phyloP scores from a whole-genome alignment of 2,888 invertebrate genomes.

The Epistrophe eligans region DNA sequence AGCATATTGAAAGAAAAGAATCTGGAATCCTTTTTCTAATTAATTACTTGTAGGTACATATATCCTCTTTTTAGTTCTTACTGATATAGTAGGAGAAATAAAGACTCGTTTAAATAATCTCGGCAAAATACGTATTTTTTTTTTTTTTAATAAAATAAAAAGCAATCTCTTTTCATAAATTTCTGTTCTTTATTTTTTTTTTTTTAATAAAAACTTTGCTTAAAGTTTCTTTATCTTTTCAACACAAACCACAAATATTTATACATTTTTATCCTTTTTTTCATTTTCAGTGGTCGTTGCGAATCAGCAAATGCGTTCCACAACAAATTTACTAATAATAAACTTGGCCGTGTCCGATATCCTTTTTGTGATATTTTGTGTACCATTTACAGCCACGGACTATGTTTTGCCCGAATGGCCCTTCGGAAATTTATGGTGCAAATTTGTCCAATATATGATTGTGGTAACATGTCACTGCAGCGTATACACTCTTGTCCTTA shows the following conservation, averaged over 20 bases:
- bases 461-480: constrained; percentile 97
- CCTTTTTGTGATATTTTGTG: constrained; percentile 96
- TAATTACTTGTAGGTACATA: no score
- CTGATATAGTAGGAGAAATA: not conserved
- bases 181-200: not conserved
- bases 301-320: constrained; percentile 96
- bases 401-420: constrained; percentile 95
- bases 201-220: not conserved
- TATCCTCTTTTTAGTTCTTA: not conserved
- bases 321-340: constrained; percentile 95
- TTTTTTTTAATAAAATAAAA: not conserved
- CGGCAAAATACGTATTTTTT: not conserved
- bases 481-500: constrained; percentile 96
- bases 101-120: not conserved
- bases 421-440: constrained; percentile 95
- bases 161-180: not conserved
- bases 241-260: not conserved
- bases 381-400: constrained; percentile 96
- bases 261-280: constrained; percentile 3
- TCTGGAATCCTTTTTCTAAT: not conserved
- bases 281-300: constrained; percentile 89
- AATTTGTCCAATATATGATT: constrained; percentile 93
- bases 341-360: constrained; percentile 95
- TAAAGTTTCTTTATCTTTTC: constrained; percentile 22
- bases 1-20: no score